These are phyloP conservation scores for Cryptomyrus ogoouensis DNA, from an alignment of 2,113 vertebrate genomes.

Conservation along the genomic window DNA sequence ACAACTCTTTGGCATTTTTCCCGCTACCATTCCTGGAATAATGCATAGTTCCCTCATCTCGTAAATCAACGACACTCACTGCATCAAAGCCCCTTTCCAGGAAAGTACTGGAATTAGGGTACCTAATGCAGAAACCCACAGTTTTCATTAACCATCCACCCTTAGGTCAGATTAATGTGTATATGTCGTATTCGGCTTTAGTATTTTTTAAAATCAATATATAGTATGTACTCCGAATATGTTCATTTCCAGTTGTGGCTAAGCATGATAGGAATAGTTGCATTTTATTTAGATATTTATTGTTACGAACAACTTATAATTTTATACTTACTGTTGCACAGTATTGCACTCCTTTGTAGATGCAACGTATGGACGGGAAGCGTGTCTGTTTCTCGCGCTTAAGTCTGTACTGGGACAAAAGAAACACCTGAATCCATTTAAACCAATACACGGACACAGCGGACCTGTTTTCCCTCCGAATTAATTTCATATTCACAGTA, in stretches of 20 bases:
- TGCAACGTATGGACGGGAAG: neutral
- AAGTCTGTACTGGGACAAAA: neutral
- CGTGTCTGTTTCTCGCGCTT: neutral
- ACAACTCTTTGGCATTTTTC: neutral
- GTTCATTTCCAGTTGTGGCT: neutral
- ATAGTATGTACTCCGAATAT: neutral
- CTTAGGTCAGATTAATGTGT: neutral
- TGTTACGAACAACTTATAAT: neutral
- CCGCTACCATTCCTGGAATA: neutral
- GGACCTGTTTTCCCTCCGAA: neutral
- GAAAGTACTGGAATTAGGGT: neutral
- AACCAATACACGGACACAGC: neutral
- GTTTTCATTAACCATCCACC: neutral
- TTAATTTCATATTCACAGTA: neutral
- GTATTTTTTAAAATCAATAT: neutral
- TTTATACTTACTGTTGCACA: neutral
- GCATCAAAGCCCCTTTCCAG: neutral
- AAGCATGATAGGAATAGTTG: neutral
- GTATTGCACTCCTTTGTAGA: neutral
- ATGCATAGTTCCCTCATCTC: slow-evolving; percentile 5
- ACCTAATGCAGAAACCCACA: neutral
- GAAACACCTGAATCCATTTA: slow-evolving; percentile 13
- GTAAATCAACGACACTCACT: neutral
- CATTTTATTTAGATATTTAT: neutral
- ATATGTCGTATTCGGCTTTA: neutral